These are phyloP conservation scores for Cherax destructor DNA, from an alignment of 1,140 invertebrate species.

Conservation along the genomic window DNA sequence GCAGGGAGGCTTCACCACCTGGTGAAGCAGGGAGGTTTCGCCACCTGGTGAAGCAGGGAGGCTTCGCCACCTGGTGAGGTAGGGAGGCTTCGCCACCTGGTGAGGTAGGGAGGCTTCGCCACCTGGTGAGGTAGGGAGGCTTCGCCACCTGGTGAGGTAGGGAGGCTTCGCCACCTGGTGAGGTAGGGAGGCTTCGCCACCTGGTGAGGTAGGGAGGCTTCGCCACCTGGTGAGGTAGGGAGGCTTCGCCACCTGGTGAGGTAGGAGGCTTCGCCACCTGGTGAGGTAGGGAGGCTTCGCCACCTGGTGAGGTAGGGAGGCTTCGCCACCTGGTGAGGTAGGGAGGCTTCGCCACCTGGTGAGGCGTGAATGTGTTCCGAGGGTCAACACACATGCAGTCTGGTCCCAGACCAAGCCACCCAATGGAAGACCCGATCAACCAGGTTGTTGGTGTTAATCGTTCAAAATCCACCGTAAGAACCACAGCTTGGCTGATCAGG, in stretches of 20 bases:
- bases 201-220: not conserved
- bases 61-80: too few species aligned
- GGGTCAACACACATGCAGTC: too few species aligned
- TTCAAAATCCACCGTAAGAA: too few species aligned
- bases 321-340: too few species aligned
- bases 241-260: not conserved
- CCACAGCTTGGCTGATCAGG: too few species aligned
- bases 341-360: not conserved
- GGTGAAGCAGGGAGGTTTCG: not conserved
- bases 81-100: too few species aligned
- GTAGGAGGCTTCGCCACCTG: not conserved
- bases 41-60: not conserved
- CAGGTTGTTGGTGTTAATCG: too few species aligned
- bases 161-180: too few species aligned
- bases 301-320: not conserved
- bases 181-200: not conserved
- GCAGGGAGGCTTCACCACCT: not conserved
- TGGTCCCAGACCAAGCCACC: too few species aligned
- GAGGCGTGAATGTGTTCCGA: too few species aligned
- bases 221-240: too few species aligned
- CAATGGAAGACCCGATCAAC: too few species aligned
- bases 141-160: not conserved
- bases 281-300: not conserved
- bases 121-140: not conserved
- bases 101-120: not conserved